A percentile compares a stretch with the other conserved stretches of the same genome.
These are phyloP conservation scores for Megaleporinus macrocephalus DNA, from an alignment of 2,113 vertebrate species.

Conservation along the genomic window DNA sequence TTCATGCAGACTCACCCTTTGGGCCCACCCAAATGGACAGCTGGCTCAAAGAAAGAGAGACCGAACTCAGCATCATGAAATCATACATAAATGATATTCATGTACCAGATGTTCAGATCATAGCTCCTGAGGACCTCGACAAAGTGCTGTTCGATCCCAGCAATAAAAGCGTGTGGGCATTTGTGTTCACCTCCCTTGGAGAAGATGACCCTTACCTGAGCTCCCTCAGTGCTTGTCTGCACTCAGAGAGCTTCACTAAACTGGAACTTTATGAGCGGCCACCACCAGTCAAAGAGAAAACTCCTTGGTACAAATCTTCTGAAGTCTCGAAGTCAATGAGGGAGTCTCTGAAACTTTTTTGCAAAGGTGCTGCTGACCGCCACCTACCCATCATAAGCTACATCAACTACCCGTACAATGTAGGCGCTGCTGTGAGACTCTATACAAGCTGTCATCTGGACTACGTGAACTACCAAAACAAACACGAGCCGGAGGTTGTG, in stretches of 20 bases:
- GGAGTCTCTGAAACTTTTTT: background rate
- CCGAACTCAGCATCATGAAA: background rate
- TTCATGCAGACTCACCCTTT: background rate
- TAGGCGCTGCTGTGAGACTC: background rate
- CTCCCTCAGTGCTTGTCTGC: background rate
- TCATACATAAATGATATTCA: background rate
- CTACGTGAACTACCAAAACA: background rate
- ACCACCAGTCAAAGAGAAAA: background rate
- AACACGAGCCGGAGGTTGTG: background rate
- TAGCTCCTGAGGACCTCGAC: background rate
- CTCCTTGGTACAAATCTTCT: conserved; percentile 7
- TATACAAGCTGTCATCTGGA: background rate
- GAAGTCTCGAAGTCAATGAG: background rate
- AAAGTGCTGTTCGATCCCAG: background rate
- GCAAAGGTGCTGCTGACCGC: background rate
- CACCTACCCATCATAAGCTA: background rate
- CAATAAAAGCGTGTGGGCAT: background rate
- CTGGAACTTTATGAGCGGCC: background rate
- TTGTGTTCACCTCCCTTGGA: background rate
- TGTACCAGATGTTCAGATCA: background rate
- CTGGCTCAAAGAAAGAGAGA: background rate
- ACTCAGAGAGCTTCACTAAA: background rate
- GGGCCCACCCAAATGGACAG: background rate
- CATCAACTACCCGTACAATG: background rate
- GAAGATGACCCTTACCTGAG: background rate